Conservation (phyloP, 2,888 invertebrate genomes). For the Schrankia costaestrigalis region DNA sequence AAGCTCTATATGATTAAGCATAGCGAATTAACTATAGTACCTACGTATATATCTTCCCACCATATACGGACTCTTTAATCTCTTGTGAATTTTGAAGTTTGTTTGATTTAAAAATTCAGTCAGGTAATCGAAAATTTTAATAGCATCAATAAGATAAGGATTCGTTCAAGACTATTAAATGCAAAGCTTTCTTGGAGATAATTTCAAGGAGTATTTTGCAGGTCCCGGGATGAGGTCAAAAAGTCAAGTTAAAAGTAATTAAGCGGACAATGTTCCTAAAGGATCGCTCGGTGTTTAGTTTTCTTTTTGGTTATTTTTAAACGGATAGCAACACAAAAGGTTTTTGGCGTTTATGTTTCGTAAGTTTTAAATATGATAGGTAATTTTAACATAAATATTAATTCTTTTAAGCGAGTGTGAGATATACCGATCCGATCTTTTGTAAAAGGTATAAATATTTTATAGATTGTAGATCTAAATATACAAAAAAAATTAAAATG, state of each 20-base stretch:
- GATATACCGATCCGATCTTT: no score
- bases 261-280: constrained; percentile 10
- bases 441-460: no score
- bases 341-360: no score
- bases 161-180: not conserved
- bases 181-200: constrained; percentile 1
- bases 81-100: not conserved
- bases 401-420: no score
- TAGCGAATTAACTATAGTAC: constrained; percentile 50
- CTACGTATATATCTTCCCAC: constrained; percentile 25
- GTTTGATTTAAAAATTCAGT: no score
- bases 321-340: no score
- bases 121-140: constrained; percentile 2
- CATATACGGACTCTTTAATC: constrained; percentile 15
- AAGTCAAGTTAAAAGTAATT: constrained; percentile 26
- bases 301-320: no score
- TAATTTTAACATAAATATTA: no score
- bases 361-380: no score
- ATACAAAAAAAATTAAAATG: no score
- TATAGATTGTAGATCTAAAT: no score
- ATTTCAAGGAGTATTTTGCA: constrained; percentile 5
- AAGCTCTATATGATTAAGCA: constrained; percentile 59
- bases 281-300: constrained; percentile 1
- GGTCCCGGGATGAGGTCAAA: constrained; percentile 27
- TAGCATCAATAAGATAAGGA: no score